Evolutionary conservation across 2,888 invertebrate genomes (phyloP).

Genomic region (Lissonota sp.): DNA sequence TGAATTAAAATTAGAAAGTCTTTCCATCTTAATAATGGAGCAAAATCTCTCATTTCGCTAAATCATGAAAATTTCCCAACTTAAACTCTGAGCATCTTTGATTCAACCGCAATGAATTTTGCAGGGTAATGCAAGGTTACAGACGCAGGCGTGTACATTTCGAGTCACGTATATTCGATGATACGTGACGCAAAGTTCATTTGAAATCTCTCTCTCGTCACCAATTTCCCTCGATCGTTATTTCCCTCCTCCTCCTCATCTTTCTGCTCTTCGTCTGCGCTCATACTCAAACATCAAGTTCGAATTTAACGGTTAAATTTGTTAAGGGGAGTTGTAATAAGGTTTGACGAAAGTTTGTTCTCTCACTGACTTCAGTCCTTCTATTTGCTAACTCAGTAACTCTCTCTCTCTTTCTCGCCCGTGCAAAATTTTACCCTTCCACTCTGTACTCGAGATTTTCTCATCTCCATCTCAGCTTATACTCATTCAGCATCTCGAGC

Average conservation of each 20-base stretch:
- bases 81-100: too few relatives aligned
- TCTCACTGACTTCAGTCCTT: slow-evolving; percentile 66
- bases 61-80: too few relatives aligned
- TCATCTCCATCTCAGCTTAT: neutral
- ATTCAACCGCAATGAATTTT: too few relatives aligned
- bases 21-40: too few relatives aligned
- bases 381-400: slow-evolving; percentile 47
- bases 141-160: too few relatives aligned
- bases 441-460: slow-evolving; percentile 9
- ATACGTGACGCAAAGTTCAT: slow-evolving; percentile 54
- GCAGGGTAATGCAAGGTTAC: too few relatives aligned
- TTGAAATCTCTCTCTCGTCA: slow-evolving; percentile 51
- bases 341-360: slow-evolving; percentile 77
- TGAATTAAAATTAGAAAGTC: too few relatives aligned
- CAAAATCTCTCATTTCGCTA: too few relatives aligned
- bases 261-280: slow-evolving; percentile 31
- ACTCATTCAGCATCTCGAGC: slow-evolving; percentile 30
- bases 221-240: slow-evolving; percentile 33
- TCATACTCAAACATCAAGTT: slow-evolving; percentile 79
- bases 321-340: slow-evolving; percentile 80
- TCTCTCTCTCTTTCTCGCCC: slow-evolving; percentile 48
- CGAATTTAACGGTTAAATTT: slow-evolving; percentile 79
- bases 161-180: slow-evolving; percentile 2
- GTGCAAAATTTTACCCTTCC: slow-evolving; percentile 43
- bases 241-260: slow-evolving; percentile 4